These are phyloP conservation scores for Galaxias olidus DNA, from an alignment of 2,797 vertebrate species.

Conservation along the genomic window DNA sequence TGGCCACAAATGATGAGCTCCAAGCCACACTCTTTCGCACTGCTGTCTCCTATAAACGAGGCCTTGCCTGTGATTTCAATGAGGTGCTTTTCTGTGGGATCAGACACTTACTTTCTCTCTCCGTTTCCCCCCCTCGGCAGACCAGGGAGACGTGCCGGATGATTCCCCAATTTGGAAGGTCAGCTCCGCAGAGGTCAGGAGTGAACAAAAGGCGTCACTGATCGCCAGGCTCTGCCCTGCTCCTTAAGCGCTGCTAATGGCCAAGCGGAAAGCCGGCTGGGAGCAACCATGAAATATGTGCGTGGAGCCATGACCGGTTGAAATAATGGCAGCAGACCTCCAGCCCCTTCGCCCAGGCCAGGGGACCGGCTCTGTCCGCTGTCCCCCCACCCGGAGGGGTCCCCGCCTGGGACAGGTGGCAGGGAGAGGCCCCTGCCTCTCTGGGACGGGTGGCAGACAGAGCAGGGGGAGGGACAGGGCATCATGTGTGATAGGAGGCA, in stretches of 20 bases:
- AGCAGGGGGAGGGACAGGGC: constrained; percentile 55
- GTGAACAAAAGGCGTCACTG: constrained; percentile 67
- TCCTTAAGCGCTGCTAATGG: constrained; percentile 63
- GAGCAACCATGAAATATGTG: constrained; percentile 78
- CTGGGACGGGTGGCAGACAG: constrained; percentile 38
- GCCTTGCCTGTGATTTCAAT: neutral
- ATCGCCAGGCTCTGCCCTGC: constrained; percentile 53
- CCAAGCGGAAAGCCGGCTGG: constrained; percentile 66
- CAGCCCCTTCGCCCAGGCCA: constrained; percentile 30
- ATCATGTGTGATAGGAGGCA: constrained; percentile 61
- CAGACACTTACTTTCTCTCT: constrained; percentile 41
- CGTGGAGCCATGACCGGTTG: constrained; percentile 74
- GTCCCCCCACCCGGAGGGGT: constrained; percentile 52
- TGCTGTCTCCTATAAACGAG: neutral
- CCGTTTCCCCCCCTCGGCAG: constrained; percentile 7
- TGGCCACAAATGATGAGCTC: neutral
- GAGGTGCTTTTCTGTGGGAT: constrained; percentile 13
- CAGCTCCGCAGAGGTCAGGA: constrained; percentile 41
- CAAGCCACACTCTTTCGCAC: neutral
- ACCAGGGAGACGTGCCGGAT: constrained; percentile 37
- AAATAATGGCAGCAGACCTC: constrained; percentile 63
- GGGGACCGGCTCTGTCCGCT: constrained; percentile 45
- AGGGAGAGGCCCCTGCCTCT: constrained; percentile 60
- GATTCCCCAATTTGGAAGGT: constrained; percentile 34
- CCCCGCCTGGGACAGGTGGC: constrained; percentile 72